Base-by-base conservation (phyloP, 92 coral and sea anemone species). In the Epizoanthus scotinus region DNA sequence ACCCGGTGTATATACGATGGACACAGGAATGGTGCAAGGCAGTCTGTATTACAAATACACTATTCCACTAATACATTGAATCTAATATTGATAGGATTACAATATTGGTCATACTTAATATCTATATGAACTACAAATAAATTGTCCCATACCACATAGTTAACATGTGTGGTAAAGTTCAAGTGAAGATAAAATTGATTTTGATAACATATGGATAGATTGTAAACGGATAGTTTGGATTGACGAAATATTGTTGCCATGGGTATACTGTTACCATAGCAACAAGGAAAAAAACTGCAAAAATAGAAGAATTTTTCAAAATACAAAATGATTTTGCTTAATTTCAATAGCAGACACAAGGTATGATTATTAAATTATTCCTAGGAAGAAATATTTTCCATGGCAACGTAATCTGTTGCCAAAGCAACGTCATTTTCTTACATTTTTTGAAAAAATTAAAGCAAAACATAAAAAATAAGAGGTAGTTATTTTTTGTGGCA, bases 201-300 rank as follows among this genome's bases (percentile, higher is more conserved):
- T n/a, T n/a, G n/a, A n/a, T n/a, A n/a, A n/a, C n/a, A n/a, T n/a
- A n/a, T n/a, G n/a, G n/a, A n/a, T n/a, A n/a, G n/a, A n/a, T n/a
- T n/a, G n/a, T n/a, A n/a, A n/a, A n/a, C n/a, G n/a, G n/a, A n/a
- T 62, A 62, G 22, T 62, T 62, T 36, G 3, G 28, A 62, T 9
- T 62, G 31, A 62, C 67, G 67, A 62, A 36, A 62, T 62, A 62
- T 62, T 62, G 67, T 62, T 62, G 67, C 28, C 67, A 62, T 62
- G 67, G 67, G 67, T 62, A 62, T 36, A 62, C 67, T 62, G 67
- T 4, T 62, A 62, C 67, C 67, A 62, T 62, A 62, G 67, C 67
- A 62, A 62, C 67, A 62, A 6, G 67, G 34, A 62, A 62, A 62
- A 62, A 8, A n/a, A 0, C 67, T 21, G 22, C 5, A 62, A 6